Base-by-base conservation (phyloP, 1,140 invertebrate genomes). In the Tribolium madens region DNA sequence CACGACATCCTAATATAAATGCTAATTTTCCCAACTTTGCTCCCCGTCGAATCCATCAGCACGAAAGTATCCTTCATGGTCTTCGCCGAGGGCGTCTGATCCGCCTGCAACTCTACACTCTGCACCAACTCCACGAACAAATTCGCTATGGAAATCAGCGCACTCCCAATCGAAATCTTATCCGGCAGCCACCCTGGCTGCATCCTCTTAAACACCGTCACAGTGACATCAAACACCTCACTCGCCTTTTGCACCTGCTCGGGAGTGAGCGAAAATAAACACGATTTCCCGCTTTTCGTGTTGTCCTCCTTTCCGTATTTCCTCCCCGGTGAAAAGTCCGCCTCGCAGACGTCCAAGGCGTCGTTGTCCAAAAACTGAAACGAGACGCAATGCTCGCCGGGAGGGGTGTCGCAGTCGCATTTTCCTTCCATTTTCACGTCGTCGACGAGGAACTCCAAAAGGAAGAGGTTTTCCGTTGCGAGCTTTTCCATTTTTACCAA, bases 1-100 rank as follows among this genome's bases (percentile, higher is more conserved):
- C 90, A 91, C 5, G 90, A 91, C 80, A 90, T 87, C 6, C 91
- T 84, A 3, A 90, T 82, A 85, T 88, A 89, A 75, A 91, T 86
- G 80, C 88, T 79, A 73, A 87, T 83, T 82, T 88, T 84, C 80
- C 91, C 86, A 78, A 91, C 82, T 79, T 84, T 78, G 83, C 87
- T 75, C 47, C 85, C 83, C 46, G 85, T 85, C 68, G 86, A 6
- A 87, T 84, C 86, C 3, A 87, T 85, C 13, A 89, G 84, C 33
- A 87, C 85, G 80, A 90, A 92, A 4, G 86, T 87, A 77, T 91
- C 88, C 79, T 91, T 91, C 4, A 90, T 80, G 0, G 89, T 87
- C 85, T 89, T 85, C 3, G 84, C 70, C 15, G 48, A 52, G 4
- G 71, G 48, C 10, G 48, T 17, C 15, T 36, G 57, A 26, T 76